Evolutionary conservation across 2,113 vertebrate species (phyloP).

Genomic region (Danionella cerebrum): DNA sequence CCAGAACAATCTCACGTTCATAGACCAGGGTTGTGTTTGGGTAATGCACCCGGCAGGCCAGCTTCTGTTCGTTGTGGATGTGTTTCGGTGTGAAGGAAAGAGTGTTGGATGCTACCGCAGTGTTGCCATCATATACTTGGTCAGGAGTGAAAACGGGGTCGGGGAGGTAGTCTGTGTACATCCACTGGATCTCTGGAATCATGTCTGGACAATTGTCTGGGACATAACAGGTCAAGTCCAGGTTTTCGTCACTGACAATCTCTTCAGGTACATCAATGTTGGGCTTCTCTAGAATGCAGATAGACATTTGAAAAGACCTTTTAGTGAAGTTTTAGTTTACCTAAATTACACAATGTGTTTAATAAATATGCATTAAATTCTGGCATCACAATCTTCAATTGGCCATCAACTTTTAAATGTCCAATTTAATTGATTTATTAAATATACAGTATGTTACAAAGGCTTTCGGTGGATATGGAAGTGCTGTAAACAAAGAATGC

Average conservation of each 20-base stretch:
- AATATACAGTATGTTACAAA: too few species aligned
- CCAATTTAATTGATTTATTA: too few species aligned
- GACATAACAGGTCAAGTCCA: constrained; percentile 78
- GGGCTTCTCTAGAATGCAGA: constrained; percentile 66
- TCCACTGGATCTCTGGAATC: constrained; percentile 78
- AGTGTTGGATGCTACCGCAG: constrained; percentile 72
- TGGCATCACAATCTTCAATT: too few species aligned
- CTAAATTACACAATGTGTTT: too few species aligned
- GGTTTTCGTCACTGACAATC: constrained; percentile 70
- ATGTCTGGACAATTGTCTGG: constrained; percentile 83
- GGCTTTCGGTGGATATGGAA: too few species aligned
- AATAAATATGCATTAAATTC: too few species aligned
- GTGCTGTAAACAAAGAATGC: too few species aligned
- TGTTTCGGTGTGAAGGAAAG: constrained; percentile 75
- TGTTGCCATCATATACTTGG: constrained; percentile 71
- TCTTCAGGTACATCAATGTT: constrained; percentile 76
- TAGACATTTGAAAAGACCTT: neutral
- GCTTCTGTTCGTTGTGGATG: constrained; percentile 73
- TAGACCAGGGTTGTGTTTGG: constrained; percentile 75
- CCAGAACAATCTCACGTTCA: constrained; percentile 72
- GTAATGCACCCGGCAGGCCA: constrained; percentile 79
- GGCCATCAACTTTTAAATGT: too few species aligned
- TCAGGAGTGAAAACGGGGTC: constrained; percentile 67
- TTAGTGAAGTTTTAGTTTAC: neutral
- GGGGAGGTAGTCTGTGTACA: constrained; percentile 74